These are phyloP conservation scores for Alviniconcha strummeri DNA, from an alignment of 2,888 invertebrate species.

Conservation along the genomic window DNA sequence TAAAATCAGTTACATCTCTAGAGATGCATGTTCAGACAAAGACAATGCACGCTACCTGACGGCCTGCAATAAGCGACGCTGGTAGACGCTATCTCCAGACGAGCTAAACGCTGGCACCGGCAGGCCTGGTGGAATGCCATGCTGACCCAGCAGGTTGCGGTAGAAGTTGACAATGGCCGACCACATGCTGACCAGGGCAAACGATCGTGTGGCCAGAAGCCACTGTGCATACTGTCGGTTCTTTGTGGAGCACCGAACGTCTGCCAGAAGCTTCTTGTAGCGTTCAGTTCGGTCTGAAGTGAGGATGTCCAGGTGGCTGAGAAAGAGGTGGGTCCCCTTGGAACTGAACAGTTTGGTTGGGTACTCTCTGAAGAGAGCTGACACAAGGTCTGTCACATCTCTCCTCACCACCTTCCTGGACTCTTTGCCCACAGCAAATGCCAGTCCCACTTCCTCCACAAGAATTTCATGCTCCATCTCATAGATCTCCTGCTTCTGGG, in stretches of 20 bases:
- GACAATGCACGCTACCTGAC: constrained; percentile 50
- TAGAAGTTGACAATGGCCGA: constrained; percentile 69
- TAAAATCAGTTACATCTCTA: too few species aligned
- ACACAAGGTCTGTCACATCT: constrained; percentile 63
- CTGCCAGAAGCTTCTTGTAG: constrained; percentile 67
- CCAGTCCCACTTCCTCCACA: constrained; percentile 66
- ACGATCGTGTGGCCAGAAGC: constrained; percentile 68
- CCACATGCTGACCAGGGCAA: constrained; percentile 70
- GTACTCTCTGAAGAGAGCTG: constrained; percentile 70
- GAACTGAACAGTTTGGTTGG: constrained; percentile 64
- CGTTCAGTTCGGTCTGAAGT: constrained; percentile 61
- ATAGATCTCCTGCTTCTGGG: constrained; percentile 67
- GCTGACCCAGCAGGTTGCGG: constrained; percentile 54
- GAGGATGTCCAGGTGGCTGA: constrained; percentile 69
- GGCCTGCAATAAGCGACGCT: constrained; percentile 62
- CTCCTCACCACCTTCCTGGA: constrained; percentile 57
- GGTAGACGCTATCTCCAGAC: constrained; percentile 45
- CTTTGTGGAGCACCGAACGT: constrained; percentile 69
- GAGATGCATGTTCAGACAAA: too few species aligned
- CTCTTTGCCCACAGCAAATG: constrained; percentile 67
- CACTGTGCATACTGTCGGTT: constrained; percentile 71
- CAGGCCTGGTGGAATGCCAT: constrained; percentile 33
- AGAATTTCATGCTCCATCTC: constrained; percentile 69
- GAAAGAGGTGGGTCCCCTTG: constrained; percentile 65
- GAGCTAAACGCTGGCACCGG: constrained; percentile 32